A percentile compares a stretch with the other conserved stretches of the same genome.
Evolutionary conservation across 37 sponge, comb jelly and placozoan species (phyloP).

Genomic region (Spongilla lacustris): DNA sequence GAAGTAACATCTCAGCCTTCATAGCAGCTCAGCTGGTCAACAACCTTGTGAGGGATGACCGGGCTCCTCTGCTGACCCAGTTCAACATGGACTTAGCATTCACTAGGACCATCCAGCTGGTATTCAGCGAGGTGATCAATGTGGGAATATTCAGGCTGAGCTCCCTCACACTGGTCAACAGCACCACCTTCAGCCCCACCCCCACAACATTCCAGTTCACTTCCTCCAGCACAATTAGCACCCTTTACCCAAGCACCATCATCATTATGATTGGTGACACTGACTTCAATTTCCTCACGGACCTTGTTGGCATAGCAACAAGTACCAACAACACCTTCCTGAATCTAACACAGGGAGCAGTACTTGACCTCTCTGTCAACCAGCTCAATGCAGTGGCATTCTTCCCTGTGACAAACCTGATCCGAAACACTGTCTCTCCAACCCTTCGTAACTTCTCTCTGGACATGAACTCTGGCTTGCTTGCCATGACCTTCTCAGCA

Average conservation of each 20-base stretch:
- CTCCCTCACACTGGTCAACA: constrained; percentile 59
- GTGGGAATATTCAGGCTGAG: constrained; percentile 31
- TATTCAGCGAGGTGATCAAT: constrained; percentile 81
- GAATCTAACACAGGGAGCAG: constrained; percentile 52
- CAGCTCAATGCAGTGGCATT: constrained; percentile 55
- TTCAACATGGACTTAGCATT: constrained; percentile 73
- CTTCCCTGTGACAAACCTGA: constrained; percentile 68
- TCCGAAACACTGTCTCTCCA: constrained; percentile 64
- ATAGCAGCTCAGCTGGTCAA: constrained; percentile 31
- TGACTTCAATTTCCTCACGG: constrained; percentile 63
- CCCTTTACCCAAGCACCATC: constrained; percentile 26
- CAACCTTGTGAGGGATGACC: constrained; percentile 53
- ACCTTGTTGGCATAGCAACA: constrained; percentile 53
- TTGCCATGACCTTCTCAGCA: constrained; percentile 80
- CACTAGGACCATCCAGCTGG: constrained; percentile 50
- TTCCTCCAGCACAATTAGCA: constrained; percentile 43
- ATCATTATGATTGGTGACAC: constrained; percentile 52
- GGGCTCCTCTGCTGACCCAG: constrained; percentile 51
- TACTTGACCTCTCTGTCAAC: constrained; percentile 70
- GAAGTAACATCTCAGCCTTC: constrained; percentile 63
- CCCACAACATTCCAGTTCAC: constrained; percentile 52
- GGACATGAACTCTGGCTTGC: constrained; percentile 67
- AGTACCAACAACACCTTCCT: constrained; percentile 64
- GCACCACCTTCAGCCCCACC: constrained; percentile 22
- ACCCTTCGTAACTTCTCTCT: constrained; percentile 50